A percentile compares a stretch with the other conserved stretches of the same genome.
Evolutionary conservation across 2,888 invertebrate genomes (phyloP).

Genomic region (Eucriotettix oculatus): DNA sequence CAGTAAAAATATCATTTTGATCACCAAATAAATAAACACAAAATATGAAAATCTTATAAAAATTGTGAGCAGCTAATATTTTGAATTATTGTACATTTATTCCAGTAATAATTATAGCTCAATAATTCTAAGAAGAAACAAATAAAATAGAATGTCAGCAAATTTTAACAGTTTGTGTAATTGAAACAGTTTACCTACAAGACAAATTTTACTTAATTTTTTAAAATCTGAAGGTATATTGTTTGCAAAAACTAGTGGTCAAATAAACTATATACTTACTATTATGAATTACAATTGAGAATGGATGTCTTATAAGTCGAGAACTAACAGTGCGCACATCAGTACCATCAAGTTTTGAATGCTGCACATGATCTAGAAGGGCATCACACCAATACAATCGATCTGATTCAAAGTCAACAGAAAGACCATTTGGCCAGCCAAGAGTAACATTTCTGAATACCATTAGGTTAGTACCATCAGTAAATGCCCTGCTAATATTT

Average conservation of each 20-base stretch:
- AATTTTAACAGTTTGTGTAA: neutral
- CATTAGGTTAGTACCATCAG: constrained; percentile 73
- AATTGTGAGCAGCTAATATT: too few species aligned
- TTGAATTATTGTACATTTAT: neutral
- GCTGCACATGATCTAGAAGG: constrained; percentile 86
- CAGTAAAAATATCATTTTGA: too few species aligned
- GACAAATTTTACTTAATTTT: too few species aligned
- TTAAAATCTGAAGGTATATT: neutral
- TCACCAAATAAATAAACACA: too few species aligned
- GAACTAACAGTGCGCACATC: constrained; percentile 84
- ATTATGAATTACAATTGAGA: constrained; percentile 77
- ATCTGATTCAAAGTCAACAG: constrained; percentile 77
- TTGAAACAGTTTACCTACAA: neutral
- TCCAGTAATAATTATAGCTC: neutral
- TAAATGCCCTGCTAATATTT: constrained; percentile 82
- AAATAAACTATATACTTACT: constrained; percentile 9
- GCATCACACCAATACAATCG: constrained; percentile 97
- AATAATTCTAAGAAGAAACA: neutral
- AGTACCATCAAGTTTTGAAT: constrained; percentile 76
- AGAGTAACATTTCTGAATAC: constrained; percentile 82
- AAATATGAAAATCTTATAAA: too few species aligned
- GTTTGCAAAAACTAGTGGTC: neutral
- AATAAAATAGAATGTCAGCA: neutral
- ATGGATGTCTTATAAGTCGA: constrained; percentile 70
- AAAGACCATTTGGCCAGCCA: constrained; percentile 95